These are phyloP conservation scores for Mycalesis mineus DNA, from an alignment of 2,888 invertebrate genomes.

Conservation along the genomic window DNA sequence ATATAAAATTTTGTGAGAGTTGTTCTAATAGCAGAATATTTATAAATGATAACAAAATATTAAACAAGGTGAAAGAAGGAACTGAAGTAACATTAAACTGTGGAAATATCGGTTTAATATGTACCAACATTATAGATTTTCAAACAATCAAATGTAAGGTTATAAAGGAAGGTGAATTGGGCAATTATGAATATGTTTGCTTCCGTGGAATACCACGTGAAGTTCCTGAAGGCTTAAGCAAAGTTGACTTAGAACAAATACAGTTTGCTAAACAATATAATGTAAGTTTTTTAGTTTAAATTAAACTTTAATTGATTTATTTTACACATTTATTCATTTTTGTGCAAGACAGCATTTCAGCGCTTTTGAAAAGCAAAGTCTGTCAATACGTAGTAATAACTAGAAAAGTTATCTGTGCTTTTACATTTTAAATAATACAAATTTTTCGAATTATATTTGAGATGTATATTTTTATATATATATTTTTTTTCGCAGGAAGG, in stretches of 20 bases:
- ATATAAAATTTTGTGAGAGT: slow-evolving; percentile 33
- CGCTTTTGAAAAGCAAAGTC: no score
- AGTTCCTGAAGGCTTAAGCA: slow-evolving; percentile 35
- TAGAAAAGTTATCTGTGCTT: no score
- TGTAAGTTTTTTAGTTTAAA: slow-evolving; percentile 33
- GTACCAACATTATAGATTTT: slow-evolving; percentile 34
- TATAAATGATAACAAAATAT: slow-evolving; percentile 39
- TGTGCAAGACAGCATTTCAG: no score
- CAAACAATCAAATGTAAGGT: slow-evolving; percentile 40
- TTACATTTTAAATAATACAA: no score
- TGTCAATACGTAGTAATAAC: no score
- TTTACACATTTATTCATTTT: no score
- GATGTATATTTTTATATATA: no score
- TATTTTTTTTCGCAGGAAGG: no score
- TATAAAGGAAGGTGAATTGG: slow-evolving; percentile 31
- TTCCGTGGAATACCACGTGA: slow-evolving; percentile 36
- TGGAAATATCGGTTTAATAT: slow-evolving; percentile 37
- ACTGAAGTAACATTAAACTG: slow-evolving; percentile 38
- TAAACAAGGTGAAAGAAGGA: slow-evolving; percentile 33
- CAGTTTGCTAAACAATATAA: slow-evolving; percentile 40
- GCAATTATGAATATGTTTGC: slow-evolving; percentile 34
- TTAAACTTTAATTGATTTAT: no score
- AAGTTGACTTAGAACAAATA: slow-evolving; percentile 37
- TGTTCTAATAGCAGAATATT: slow-evolving; percentile 37
- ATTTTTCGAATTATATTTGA: no score